Base-by-base conservation (phyloP, 2,113 vertebrate species). In the Columba livia region DNA sequence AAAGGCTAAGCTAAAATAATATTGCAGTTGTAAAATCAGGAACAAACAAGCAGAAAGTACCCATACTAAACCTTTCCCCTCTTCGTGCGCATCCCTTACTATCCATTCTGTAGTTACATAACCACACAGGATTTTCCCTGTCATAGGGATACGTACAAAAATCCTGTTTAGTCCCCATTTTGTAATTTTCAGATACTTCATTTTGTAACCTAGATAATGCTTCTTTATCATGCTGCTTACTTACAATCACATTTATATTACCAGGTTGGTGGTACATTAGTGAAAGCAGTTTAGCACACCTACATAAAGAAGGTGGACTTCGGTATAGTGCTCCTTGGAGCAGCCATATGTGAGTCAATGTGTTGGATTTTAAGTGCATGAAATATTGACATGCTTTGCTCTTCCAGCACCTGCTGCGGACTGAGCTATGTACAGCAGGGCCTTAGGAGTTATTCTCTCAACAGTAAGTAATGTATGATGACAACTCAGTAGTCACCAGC, bases 401-500 rank as follows among this genome's bases (percentile, higher is more conserved):
- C 61, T 80, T 84, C 79, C 88, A 73, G 90, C 92, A 94, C 94
- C 95, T 95, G 92, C 95, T 95, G 88, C 90, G 90, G 88, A 42
- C 57, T 57, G 61, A 94, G 77, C 65, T 42, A 24, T 0, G 0
- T 40, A 44, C 85, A 80, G 88, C 62, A 81, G 77, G 72, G 61
- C 66, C 77, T 88, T 12, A 78, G 64, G 85, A 96, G 69, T 40
- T 92, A 88, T 81, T 50, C 79, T 87, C 83, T 96, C 90, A 94
- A 95, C 65, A 60, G 94, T 88, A 93, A 95, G 70, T 96, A 96
- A 96, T 92, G 69, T 15, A 81, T 71, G 90, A 71, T 96, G 96
- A 96, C 92, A 95, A 86, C 77, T 81, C 92, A 23, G 69, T 57
- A 91, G 85, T 75, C 6, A 7, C 56, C 65, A 93, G 85, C 93